Evolutionary conservation across 2,113 vertebrate species (phyloP), one percentile per base, ranked within the genome.

Genomic region (Arothron firmamentum): DNA sequence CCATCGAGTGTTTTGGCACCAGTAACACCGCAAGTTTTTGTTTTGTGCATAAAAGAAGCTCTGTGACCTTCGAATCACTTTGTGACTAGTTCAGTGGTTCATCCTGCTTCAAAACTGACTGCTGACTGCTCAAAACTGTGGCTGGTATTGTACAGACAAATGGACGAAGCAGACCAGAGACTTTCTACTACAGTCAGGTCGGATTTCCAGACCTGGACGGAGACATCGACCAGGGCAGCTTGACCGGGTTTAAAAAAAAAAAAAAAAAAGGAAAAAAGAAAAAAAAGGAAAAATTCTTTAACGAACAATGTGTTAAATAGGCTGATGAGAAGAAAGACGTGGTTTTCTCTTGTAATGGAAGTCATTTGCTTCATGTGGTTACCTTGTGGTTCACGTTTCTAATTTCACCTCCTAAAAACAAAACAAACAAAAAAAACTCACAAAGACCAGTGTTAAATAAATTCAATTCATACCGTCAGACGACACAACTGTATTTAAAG

Each of bases 61-160:
- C 20, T 59, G 72, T 64, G 72, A 66, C 64, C 34, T 38, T 17
- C 53, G 25, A 57, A 46, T 47, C 45, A 1, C 43, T 45, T 17
- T 45, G 13, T 45, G 14, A 17, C 45, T 47, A n/a, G 15, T n/a
- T 47, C 17, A 47, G 15, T 13, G 15, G 45, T 47, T 13, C 15
- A n/a, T 16, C 5, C n/a, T 17, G 45, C 59, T 70, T 41, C 17
- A 5, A 52, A 19, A 59, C 20, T 53, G 71, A 17, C 59, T 57
- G 70, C 48, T 69, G 68, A 69, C 47, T 17, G 49, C 78, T 76
- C 63, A 62, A 45, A 60, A 67, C 64, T 71, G 74, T 57, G 42
- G 79, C 87, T 83, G 84, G 85, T 75, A 91, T 75, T 85, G 82
- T 82, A 79, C 69, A 84, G 85, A 81, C 72, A 78, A 80, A 67